Percentiles rank a stretch among this genome's conserved stretches.
Conservation (phyloP, 2,888 invertebrate genomes). For the Pandemis corylana region DNA sequence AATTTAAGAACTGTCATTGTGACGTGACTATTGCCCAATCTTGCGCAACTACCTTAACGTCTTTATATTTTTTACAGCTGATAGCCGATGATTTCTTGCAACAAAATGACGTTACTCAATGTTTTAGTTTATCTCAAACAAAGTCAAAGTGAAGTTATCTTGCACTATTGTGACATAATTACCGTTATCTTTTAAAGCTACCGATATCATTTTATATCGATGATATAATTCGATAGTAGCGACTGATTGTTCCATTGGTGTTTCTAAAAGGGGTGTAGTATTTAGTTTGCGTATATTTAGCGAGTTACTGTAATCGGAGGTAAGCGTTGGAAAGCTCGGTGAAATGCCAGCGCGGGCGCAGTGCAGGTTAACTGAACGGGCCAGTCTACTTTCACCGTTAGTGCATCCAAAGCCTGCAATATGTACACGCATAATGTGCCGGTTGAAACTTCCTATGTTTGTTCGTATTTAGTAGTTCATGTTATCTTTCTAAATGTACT, state of each 20-base stretch:
- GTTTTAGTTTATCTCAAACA: constrained; percentile 18
- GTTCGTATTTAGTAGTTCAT: neutral
- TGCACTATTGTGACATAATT: constrained; percentile 32
- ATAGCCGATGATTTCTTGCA: constrained; percentile 31
- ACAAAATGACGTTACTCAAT: constrained; percentile 24
- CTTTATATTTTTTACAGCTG: constrained; percentile 11
- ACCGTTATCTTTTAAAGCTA: constrained; percentile 25
- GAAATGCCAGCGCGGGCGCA: constrained; percentile 59
- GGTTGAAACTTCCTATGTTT: neutral
- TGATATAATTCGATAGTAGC: constrained; percentile 23
- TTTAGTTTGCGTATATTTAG: constrained; percentile 17
- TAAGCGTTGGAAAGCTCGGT: constrained; percentile 67
- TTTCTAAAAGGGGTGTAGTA: constrained; percentile 13
- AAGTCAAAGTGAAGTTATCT: constrained; percentile 31
- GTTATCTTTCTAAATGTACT: too few relatives aligned
- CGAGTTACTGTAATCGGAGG: constrained; percentile 36
- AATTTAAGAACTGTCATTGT: constrained; percentile 14
- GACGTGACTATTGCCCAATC: constrained; percentile 23
- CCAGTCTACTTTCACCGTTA: constrained; percentile 70
- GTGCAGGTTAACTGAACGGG: constrained; percentile 56
- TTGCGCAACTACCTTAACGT: constrained; percentile 24
- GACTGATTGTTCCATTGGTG: constrained; percentile 1
- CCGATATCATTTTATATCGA: constrained; percentile 23
- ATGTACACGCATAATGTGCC: constrained; percentile 3
- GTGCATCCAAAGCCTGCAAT: constrained; percentile 38